Evolutionary conservation across 2,888 invertebrate genomes (phyloP).

Genomic region (Eupsilia transversa): DNA sequence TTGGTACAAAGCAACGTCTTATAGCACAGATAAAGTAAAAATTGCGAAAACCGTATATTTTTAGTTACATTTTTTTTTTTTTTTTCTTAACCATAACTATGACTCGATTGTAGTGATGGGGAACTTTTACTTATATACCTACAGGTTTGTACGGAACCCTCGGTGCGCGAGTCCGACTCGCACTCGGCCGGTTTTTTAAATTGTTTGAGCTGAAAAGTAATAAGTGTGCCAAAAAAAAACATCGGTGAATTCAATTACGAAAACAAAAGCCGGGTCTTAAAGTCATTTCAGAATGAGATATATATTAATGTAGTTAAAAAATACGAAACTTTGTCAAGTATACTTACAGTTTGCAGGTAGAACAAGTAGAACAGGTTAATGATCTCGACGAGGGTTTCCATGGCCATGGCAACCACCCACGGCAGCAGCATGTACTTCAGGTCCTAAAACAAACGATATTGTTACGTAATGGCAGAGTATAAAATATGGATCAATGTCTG

Average conservation of each 20-base stretch:
- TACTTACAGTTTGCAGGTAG: constrained; percentile 92
- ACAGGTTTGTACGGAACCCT: no score
- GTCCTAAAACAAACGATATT: constrained; percentile 90
- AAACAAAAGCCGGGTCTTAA: background rate
- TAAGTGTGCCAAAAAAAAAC: background rate
- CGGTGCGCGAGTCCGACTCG: no score
- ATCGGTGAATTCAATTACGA: background rate
- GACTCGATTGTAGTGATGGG: no score
- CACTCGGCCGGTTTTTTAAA: no score
- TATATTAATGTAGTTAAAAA: background rate
- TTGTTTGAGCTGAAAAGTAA: background rate
- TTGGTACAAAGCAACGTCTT: no score
- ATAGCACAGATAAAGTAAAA: no score
- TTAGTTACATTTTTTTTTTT: no score
- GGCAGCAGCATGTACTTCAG: constrained; percentile 93
- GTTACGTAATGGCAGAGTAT: background rate
- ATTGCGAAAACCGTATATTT: no score
- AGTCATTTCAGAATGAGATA: background rate
- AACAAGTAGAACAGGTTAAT: constrained; percentile 92
- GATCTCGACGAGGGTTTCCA: constrained; percentile 92
- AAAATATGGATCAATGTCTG: background rate
- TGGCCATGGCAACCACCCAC: constrained; percentile 93
- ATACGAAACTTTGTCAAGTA: constrained; percentile 4
- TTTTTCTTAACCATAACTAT: no score
- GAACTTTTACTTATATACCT: no score